Evolutionary conservation across 2,113 vertebrate genomes (phyloP).

Genomic region (Columba livia): DNA sequence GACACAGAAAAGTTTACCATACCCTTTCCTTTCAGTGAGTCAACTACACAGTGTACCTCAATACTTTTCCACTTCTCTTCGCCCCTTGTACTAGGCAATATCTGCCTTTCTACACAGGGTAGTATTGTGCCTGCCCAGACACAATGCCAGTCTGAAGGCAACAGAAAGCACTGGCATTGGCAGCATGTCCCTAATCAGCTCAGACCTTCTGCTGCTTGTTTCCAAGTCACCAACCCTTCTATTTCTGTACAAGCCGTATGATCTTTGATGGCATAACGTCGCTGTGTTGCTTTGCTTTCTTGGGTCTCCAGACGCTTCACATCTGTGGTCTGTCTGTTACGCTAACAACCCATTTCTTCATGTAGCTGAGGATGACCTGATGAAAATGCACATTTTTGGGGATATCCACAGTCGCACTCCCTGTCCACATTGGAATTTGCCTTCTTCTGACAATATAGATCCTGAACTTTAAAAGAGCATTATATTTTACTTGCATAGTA

Average conservation of each 20-base stretch:
- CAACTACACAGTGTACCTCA: not conserved
- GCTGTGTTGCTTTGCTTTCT: not conserved
- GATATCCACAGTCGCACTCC: not conserved
- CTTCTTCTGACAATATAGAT: not conserved
- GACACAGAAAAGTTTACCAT: not conserved
- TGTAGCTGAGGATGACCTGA: not conserved
- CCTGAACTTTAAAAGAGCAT: not conserved
- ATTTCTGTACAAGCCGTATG: not conserved
- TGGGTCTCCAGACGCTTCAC: not conserved
- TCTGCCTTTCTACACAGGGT: not conserved
- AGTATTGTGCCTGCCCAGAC: not conserved
- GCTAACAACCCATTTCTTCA: not conserved
- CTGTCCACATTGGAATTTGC: not conserved
- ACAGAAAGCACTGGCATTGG: not conserved
- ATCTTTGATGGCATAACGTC: rapidly evolving
- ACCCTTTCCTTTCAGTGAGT: not conserved
- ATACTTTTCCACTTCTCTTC: not conserved
- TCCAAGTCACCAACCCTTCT: not conserved
- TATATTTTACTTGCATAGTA: not conserved
- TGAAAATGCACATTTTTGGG: not conserved
- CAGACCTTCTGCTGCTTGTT: not conserved
- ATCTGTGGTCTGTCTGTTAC: not conserved
- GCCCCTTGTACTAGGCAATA: not conserved
- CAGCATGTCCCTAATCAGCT: not conserved
- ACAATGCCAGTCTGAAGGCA: not conserved